Conservation (phyloP, 2,888 invertebrate genomes). For the Platycheirus rosarum region DNA sequence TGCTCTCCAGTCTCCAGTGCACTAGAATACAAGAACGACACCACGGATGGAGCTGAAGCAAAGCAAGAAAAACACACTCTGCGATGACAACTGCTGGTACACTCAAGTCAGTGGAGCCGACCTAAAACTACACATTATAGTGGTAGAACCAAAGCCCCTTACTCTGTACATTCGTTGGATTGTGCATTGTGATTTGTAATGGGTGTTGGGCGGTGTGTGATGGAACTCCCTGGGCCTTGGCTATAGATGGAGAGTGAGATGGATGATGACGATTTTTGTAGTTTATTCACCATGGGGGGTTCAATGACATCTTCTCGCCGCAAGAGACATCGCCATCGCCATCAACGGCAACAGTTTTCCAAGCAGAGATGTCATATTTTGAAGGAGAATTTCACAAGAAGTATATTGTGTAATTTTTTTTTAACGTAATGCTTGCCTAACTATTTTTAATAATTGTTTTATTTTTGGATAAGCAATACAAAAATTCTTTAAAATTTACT, state of each 20-base stretch:
- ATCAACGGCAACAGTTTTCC: conserved; percentile 4
- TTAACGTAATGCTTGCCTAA: neutral
- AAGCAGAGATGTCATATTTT: conserved; percentile 39
- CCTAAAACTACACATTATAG: conserved; percentile 6
- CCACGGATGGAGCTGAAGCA: conserved; percentile 19
- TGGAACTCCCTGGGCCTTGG: conserved; percentile 39
- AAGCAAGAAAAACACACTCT: conserved; percentile 21
- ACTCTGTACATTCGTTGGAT: neutral
- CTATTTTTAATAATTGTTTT: no score
- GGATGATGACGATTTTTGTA: conserved; percentile 69
- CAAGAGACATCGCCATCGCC: conserved; percentile 34
- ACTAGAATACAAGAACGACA: conserved; percentile 47
- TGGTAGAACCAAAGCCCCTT: neutral
- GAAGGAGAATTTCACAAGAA: conserved; percentile 14
- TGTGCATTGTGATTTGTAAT: conserved; percentile 7
- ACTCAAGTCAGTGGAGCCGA: conserved; percentile 32
- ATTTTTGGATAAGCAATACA: no score
- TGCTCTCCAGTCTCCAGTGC: conserved; percentile 50
- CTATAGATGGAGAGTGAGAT: conserved; percentile 55
- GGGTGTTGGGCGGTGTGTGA: conserved; percentile 30
- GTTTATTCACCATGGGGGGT: conserved; percentile 70
- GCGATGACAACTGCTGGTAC: conserved; percentile 19
- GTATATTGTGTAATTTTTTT: neutral
- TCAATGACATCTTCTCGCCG: conserved; percentile 66
- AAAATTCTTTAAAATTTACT: no score